Percentiles rank a stretch among this genome's conserved stretches.
phyloP scores from a whole-genome alignment of 1,140 invertebrate species.

The Leptonema lineaticorne region DNA sequence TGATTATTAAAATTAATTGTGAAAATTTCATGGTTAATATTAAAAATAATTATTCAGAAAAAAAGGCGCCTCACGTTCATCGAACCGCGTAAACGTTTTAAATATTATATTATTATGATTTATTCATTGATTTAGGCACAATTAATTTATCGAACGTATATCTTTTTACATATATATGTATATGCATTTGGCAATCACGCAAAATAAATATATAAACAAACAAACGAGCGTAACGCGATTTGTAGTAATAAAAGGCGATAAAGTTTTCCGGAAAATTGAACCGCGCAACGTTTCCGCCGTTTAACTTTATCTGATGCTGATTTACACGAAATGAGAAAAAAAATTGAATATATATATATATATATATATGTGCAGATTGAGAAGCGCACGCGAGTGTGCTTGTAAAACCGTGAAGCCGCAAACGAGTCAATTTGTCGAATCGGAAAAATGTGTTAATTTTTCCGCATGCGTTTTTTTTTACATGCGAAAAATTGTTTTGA shows the following conservation, averaged over 20 bases:
- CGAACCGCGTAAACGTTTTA: background rate
- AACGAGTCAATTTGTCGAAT: slow-evolving; percentile 1
- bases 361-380: too few species aligned
- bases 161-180: too few species aligned
- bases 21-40: too few species aligned
- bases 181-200: background rate
- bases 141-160: slow-evolving; percentile 1
- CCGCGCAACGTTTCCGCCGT: slow-evolving; percentile 1
- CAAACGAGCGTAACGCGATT: background rate
- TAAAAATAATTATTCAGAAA: too few species aligned
- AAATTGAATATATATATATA: too few species aligned
- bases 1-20: too few species aligned
- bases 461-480: too few species aligned
- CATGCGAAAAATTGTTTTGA: too few species aligned
- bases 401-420: slow-evolving; percentile 14
- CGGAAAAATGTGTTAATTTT: background rate
- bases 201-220: background rate
- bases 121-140: background rate
- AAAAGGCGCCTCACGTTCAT: background rate
- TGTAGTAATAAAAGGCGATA: too few species aligned
- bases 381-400: slow-evolving; percentile 4
- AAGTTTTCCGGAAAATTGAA: slow-evolving; percentile 7
- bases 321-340: background rate
- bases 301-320: background rate
- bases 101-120: background rate